phyloP scores from a whole-genome alignment of 2,888 invertebrate species.

The Spicauda simplicius region DNA sequence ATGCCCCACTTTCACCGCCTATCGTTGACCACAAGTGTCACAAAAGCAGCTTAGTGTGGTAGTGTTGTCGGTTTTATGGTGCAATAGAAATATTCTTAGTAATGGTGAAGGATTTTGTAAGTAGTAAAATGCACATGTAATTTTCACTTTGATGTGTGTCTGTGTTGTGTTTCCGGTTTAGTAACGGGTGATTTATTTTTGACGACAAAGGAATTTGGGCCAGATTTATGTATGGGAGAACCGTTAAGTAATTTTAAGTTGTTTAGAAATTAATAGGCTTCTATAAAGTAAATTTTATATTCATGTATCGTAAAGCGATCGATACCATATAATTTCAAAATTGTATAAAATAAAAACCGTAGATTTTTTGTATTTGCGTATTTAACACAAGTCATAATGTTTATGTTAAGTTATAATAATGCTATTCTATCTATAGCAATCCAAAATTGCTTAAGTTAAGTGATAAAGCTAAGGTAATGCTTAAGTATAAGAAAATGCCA shows the following conservation, averaged over 20 bases:
- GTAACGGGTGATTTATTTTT: slow-evolving; percentile 8
- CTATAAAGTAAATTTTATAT: background rate
- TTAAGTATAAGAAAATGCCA: no score
- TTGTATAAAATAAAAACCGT: no score
- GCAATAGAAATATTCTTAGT: background rate
- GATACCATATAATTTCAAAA: no score
- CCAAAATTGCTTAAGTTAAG: no score
- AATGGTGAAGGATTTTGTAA: slow-evolving; percentile 39
- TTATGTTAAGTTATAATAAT: no score
- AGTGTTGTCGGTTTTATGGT: slow-evolving; percentile 9
- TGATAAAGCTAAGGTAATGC: no score
- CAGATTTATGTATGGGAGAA: background rate
- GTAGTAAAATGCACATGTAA: slow-evolving; percentile 38
- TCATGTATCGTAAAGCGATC: background rate
- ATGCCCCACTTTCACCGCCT: slow-evolving; percentile 65
- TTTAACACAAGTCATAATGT: no score
- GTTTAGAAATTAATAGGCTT: background rate
- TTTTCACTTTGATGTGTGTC: background rate
- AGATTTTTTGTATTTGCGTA: no score
- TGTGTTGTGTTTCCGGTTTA: background rate
- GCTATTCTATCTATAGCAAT: no score
- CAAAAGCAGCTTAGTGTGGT: slow-evolving; percentile 24
- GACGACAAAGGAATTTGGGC: slow-evolving; percentile 5
- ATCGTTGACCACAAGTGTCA: slow-evolving; percentile 51
- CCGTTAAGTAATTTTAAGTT: slow-evolving; percentile 12